Base-by-base conservation (phyloP, 1,140 invertebrate genomes). In the Pseudobourletiella spinata region DNA sequence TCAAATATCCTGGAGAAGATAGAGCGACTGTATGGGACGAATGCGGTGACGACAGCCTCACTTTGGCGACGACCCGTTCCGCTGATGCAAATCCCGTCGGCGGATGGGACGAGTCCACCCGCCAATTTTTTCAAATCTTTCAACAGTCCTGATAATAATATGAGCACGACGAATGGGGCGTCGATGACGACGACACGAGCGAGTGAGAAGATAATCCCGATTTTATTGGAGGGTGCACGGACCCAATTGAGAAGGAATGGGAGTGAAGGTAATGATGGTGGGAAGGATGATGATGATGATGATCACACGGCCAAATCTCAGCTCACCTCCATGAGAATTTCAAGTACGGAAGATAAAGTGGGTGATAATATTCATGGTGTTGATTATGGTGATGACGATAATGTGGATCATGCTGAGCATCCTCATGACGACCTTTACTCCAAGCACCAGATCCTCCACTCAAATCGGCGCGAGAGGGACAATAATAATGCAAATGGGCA, bases 1-100 rank as follows among this genome's bases (percentile, higher is more conserved):
- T 91, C 89, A 30, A 89, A 92, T 65, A 89, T 94, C 29, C 86
- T 92, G 72, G 87, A 91, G 72, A 79, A 88, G 35, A 88, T 93
- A 1, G 89, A 93, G 71, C 79, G 89, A 59, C 74, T 93, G 0
- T 93, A 91, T 73, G 90, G 90, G 0, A 87, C 87, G 0, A 86
- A 87, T 25, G 88, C 88, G n/a, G 42, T 57, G 1, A 71, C 90
- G 6, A 87, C 87, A 2, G 86, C 88, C 73, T 86, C 86, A 6
- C 91, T 91, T 71, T 87, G 87, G 71, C 55, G 66, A 30, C 59
- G 59, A 29, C 30, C 28, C 55, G 61, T 35, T 44, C 54, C 4
- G 25, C 20, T 48, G 18, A 14, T 22, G 22, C 4, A 51, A 15
- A 26, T 51, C 8, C 48, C 24, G 15, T 51, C 22, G 20, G 25